phyloP scores from a whole-genome alignment of 2,888 invertebrate species.

The Limulus polyphemus region DNA sequence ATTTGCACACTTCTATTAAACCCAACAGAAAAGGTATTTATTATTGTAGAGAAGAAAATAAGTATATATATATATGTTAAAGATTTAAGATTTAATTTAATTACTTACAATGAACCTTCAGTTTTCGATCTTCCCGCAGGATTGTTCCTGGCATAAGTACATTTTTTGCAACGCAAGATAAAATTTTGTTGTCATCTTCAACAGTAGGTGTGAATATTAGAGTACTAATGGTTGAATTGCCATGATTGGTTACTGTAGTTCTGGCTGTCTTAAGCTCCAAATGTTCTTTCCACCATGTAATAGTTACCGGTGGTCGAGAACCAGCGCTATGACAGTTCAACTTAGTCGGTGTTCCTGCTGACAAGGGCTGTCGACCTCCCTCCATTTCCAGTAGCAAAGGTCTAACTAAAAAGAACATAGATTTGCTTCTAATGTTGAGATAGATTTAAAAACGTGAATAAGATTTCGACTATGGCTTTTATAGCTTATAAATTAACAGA shows the following conservation, averaged over 20 bases:
- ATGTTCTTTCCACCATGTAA: conserved; percentile 29
- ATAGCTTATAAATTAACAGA: too few species aligned
- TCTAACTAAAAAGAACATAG: conserved; percentile 19
- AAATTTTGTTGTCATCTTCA: conserved; percentile 25
- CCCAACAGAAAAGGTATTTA: too few species aligned
- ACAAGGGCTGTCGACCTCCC: conserved; percentile 24
- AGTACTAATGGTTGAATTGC: conserved; percentile 23
- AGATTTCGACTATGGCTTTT: too few species aligned
- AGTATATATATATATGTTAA: too few species aligned
- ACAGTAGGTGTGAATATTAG: conserved; percentile 21
- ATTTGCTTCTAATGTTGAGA: too few species aligned
- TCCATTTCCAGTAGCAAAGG: conserved; percentile 25
- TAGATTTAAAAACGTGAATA: too few species aligned
- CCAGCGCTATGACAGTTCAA: conserved; percentile 27
- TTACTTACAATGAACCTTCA: conserved; percentile 27
- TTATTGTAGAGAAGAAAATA: too few species aligned
- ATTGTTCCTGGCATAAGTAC: conserved; percentile 23
- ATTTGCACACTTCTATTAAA: too few species aligned
- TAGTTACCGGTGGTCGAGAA: conserved; percentile 28
- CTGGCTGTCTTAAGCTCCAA: conserved; percentile 10
- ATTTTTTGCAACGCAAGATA: conserved; percentile 27
- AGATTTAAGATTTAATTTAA: too few species aligned
- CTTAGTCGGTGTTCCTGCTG: conserved; percentile 22
- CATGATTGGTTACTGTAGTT: conserved; percentile 18
- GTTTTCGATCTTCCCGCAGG: conserved; percentile 26